Conservation (phyloP, 1,140 invertebrate genomes). For the Zaprionus camerounensis region DNA sequence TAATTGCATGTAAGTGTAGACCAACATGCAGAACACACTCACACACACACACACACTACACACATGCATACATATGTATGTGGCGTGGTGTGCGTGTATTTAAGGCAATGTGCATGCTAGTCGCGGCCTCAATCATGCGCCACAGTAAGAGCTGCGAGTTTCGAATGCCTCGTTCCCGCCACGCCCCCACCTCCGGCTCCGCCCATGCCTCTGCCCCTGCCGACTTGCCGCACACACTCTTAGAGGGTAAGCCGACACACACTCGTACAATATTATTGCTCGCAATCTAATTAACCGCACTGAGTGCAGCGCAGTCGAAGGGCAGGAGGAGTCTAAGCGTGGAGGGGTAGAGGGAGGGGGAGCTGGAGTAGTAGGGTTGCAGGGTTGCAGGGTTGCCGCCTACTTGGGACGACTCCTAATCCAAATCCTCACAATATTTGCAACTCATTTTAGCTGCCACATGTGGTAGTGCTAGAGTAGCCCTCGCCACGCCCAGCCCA, state of each 20-base stretch:
- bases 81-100: slow-evolving; percentile 18
- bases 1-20: slow-evolving; percentile 72
- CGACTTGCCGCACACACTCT: neutral
- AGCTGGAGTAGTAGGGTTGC: too few species aligned
- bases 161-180: neutral
- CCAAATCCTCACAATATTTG: slow-evolving; percentile 44
- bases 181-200: neutral
- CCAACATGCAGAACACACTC: slow-evolving; percentile 9
- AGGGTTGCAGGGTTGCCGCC: neutral
- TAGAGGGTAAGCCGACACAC: slow-evolving; percentile 16
- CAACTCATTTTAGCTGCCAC: slow-evolving; percentile 34
- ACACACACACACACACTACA: neutral
- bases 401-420: neutral
- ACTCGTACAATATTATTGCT: slow-evolving; percentile 73
- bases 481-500: neutral
- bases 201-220: too few species aligned
- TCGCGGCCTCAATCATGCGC: slow-evolving; percentile 34
- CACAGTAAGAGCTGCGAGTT: neutral
- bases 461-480: slow-evolving; percentile 9
- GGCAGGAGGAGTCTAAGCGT: too few species aligned
- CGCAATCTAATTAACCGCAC: slow-evolving; percentile 76
- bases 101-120: slow-evolving; percentile 36
- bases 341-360: too few species aligned
- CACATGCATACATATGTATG: neutral
- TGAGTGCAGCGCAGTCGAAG: slow-evolving; percentile 11